These are phyloP conservation scores for Ecdyonurus torrentis DNA, from an alignment of 2,888 invertebrate genomes.

Conservation along the genomic window DNA sequence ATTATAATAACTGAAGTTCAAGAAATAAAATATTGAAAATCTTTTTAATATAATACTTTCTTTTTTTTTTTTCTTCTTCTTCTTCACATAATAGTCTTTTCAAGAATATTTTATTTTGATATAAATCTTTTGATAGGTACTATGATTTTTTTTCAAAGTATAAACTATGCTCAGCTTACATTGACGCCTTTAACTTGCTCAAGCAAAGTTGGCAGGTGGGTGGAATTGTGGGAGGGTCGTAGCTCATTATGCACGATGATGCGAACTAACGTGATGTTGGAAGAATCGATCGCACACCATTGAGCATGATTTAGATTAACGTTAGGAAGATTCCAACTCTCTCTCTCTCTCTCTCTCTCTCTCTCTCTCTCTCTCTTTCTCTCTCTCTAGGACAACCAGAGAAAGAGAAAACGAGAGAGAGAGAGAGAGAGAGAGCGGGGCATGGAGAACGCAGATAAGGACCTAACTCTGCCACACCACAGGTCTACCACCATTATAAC, in stretches of 20 bases:
- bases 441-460: background rate
- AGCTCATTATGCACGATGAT: background rate
- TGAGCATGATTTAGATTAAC: conserved; percentile 3
- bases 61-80: too few relatives aligned
- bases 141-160: too few relatives aligned
- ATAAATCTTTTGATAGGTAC: too few relatives aligned
- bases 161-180: too few relatives aligned
- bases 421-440: background rate
- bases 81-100: too few relatives aligned
- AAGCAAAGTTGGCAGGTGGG: too few relatives aligned
- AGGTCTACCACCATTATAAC: background rate
- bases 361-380: background rate
- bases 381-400: background rate
- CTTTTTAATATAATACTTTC: too few relatives aligned
- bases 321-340: too few relatives aligned
- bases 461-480: background rate
- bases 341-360: background rate
- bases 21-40: too few relatives aligned
- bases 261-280: background rate
- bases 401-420: background rate
- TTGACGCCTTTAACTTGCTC: too few relatives aligned
- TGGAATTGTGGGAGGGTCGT: background rate
- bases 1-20: too few relatives aligned
- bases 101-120: too few relatives aligned
- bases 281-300: background rate